Conservation (phyloP, 2,888 invertebrate species). For the Ormyrus nitidulus region DNA sequence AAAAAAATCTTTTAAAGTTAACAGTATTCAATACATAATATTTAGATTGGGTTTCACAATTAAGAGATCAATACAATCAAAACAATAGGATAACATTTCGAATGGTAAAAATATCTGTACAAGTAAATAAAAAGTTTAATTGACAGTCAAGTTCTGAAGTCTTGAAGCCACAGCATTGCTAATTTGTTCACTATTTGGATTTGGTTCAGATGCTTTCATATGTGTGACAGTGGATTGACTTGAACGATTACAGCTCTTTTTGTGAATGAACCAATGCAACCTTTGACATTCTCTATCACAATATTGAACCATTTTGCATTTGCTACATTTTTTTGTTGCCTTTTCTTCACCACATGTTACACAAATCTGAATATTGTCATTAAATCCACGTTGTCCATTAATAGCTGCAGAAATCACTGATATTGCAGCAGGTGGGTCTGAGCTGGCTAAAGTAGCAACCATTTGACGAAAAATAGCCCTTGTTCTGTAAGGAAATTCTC, state of each 20-base stretch:
- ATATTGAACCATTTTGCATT: slow-evolving; percentile 95
- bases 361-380: slow-evolving; percentile 82
- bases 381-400: slow-evolving; percentile 91
- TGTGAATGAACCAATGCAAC: slow-evolving; percentile 94
- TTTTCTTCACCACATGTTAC: slow-evolving; percentile 92
- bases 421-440: slow-evolving; percentile 84
- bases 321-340: slow-evolving; percentile 94
- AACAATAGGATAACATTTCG: slow-evolving; percentile 27
- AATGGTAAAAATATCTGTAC: slow-evolving; percentile 37
- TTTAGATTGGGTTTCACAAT: slow-evolving; percentile 25
- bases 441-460: slow-evolving; percentile 85
- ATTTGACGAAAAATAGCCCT: slow-evolving; percentile 92
- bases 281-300: slow-evolving; percentile 96
- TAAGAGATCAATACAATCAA: slow-evolving; percentile 30
- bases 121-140: slow-evolving; percentile 60
- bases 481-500: slow-evolving; percentile 94
- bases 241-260: slow-evolving; percentile 87
- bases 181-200: slow-evolving; percentile 67
- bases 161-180: slow-evolving; percentile 66
- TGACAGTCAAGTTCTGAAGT: slow-evolving; percentile 67
- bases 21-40: slow-evolving; percentile 11
- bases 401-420: slow-evolving; percentile 87
- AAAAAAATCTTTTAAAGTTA: slow-evolving; percentile 24
- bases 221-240: slow-evolving; percentile 64
- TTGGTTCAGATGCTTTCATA: slow-evolving; percentile 65